Percentiles rank a stretch among this genome's conserved stretches.
Evolutionary conservation across 1,140 invertebrate species (phyloP).

Genomic region (Meloidogyne chitwoodi): DNA sequence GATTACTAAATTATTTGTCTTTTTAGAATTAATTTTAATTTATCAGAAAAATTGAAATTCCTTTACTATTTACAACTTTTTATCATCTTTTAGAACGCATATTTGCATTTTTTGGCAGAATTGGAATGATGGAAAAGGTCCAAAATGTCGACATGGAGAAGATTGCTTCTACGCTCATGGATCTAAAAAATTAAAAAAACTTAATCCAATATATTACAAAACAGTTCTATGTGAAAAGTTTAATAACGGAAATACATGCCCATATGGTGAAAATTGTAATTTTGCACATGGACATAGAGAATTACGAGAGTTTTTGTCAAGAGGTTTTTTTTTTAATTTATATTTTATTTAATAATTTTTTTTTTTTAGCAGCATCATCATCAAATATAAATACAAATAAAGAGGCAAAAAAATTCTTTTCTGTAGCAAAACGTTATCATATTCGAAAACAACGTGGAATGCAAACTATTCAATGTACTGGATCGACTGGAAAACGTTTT

Average conservation of each 20-base stretch:
- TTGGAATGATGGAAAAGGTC: neutral
- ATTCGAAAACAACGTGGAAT: neutral
- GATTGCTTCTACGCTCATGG: neutral
- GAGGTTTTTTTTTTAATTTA: neutral
- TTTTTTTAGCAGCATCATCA: neutral
- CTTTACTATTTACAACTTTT: neutral
- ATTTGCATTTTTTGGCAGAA: conserved; percentile 4
- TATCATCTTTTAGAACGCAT: neutral
- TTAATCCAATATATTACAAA: neutral
- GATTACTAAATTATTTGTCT: neutral
- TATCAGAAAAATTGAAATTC: too few species aligned
- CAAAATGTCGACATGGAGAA: conserved; percentile 1
- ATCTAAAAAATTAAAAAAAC: neutral
- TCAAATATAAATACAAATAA: neutral
- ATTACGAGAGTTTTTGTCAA: neutral
- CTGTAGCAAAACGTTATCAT: neutral
- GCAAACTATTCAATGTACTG: neutral
- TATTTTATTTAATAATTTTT: neutral
- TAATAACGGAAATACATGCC: neutral
- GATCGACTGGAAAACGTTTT: neutral
- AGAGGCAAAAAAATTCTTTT: neutral
- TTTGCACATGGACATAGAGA: neutral
- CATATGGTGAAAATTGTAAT: conserved; percentile 1
- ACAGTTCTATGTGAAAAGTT: neutral
- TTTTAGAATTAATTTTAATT: neutral